These are phyloP conservation scores for Enteromius radiatus DNA, from an alignment of 2,797 vertebrate species.

Conservation along the genomic window DNA sequence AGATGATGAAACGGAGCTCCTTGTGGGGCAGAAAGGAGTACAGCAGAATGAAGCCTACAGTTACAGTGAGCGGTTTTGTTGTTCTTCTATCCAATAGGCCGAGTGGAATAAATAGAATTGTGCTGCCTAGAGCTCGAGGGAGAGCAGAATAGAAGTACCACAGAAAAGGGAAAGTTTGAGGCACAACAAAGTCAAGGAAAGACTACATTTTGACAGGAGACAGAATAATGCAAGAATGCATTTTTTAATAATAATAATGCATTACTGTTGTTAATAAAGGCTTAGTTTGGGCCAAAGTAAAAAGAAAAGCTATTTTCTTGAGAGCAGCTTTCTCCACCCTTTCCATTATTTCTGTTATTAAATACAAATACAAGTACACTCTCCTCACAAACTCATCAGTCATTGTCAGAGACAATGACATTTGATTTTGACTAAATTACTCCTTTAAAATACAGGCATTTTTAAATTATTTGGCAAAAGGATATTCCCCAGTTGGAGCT, in stretches of 20 bases:
- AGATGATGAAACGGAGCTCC: conserved; percentile 95
- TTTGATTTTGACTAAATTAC: not conserved
- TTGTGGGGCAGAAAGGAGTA: conserved; percentile 97
- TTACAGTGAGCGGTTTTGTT: conserved; percentile 78
- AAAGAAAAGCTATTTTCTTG: not conserved
- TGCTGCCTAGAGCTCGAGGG: conserved; percentile 89
- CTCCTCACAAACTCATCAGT: not conserved
- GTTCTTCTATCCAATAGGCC: conserved; percentile 86
- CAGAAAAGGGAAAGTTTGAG: conserved; percentile 88
- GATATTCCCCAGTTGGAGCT: conserved; percentile 99
- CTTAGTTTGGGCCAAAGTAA: not conserved
- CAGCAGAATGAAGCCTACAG: conserved; percentile 87
- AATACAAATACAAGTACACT: not conserved
- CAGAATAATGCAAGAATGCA: not conserved
- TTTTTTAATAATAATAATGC: not conserved
- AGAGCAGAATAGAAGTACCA: conserved; percentile 98
- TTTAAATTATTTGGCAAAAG: conserved; percentile 70
- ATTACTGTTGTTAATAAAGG: not conserved
- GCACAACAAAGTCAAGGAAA: conserved; percentile 71
- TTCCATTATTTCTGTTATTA: not conserved
- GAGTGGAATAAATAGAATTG: conserved; percentile 86
- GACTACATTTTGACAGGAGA: not conserved
- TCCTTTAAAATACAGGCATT: not conserved
- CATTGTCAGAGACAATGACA: not conserved
- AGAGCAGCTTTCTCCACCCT: not conserved